Conservation (phyloP, 2,888 invertebrate genomes). For the Geophilus truncorum region DNA sequence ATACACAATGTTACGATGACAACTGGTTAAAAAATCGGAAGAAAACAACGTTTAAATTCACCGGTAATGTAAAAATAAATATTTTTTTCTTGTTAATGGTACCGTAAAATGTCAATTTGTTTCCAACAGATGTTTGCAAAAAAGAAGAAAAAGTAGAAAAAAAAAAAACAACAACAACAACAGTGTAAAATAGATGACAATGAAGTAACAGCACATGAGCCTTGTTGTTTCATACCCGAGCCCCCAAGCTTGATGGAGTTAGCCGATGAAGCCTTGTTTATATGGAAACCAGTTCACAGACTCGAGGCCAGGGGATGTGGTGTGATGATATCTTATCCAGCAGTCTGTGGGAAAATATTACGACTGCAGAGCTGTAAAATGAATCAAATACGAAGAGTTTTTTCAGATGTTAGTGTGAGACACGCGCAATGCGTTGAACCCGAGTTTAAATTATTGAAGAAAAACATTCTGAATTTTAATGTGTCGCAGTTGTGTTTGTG, state of each 20-base stretch:
- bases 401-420: background rate
- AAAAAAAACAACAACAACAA: too few species aligned
- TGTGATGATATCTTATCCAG: background rate
- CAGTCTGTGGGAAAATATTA: background rate
- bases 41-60: too few species aligned
- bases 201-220: too few species aligned
- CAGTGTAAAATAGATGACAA: too few species aligned
- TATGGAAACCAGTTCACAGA: background rate
- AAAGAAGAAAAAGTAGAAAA: too few species aligned
- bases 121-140: too few species aligned
- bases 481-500: background rate
- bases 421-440: background rate
- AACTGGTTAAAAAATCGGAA: too few species aligned
- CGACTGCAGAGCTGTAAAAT: background rate
- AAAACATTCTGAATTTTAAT: background rate
- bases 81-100: too few species aligned
- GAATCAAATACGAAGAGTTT: background rate
- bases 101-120: too few species aligned
- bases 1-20: too few species aligned
- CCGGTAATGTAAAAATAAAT: too few species aligned
- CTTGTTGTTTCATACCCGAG: too few species aligned
- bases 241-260: background rate
- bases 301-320: background rate
- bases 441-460: background rate
- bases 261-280: background rate